Evolutionary conservation across 2,113 vertebrate species (phyloP), one percentile per base, ranked within the genome.

Genomic region (Oncorhynchus kisutch): DNA sequence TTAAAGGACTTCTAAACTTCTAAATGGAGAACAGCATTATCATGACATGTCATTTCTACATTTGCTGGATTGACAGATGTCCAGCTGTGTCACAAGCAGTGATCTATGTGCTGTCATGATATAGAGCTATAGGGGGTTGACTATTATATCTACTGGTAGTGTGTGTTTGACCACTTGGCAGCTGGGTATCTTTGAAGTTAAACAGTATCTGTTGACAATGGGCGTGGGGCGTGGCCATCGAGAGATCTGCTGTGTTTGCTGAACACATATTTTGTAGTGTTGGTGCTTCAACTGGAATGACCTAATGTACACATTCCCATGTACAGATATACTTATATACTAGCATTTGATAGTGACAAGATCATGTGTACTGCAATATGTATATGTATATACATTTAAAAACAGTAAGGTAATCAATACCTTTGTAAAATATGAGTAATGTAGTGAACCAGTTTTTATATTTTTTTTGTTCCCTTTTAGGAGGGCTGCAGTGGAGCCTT

Each of bases 401-500:
- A 27, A 39, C 8, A 39, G 7, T 39, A 39, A 39, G 8, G 34
- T 39, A 39, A 39, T 39, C 34, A 39, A 39, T 16, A 16, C 49
- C 2, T 51, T 51, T 51, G 49, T 51, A 14, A 51, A 16, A 3
- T 51, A 51, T 51, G 11, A 3, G 13, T 51, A 51, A 51, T 51
- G 34, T 39, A 39, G 34, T 39, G 7, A 70, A 67, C 39, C 25
- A 2, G 1, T 39, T 39, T 39, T 2, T 39, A 39, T 9, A 39
- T 8, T 11, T 51, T 20, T 49, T 65, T n/a, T 24, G 73, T 31
- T 67, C 72, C 45, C 27, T 29, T 29, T 27, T 66, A 66, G 85
- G 86, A 82, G 18, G 27, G 39, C 69, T 60, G 62, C 73, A 62
- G 73, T 68, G 74, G 81, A 90, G 73, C 83, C 82, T 74, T 90